Evolutionary conservation across 2,888 invertebrate species (phyloP).

Genomic region (Deroplatys truncata): DNA sequence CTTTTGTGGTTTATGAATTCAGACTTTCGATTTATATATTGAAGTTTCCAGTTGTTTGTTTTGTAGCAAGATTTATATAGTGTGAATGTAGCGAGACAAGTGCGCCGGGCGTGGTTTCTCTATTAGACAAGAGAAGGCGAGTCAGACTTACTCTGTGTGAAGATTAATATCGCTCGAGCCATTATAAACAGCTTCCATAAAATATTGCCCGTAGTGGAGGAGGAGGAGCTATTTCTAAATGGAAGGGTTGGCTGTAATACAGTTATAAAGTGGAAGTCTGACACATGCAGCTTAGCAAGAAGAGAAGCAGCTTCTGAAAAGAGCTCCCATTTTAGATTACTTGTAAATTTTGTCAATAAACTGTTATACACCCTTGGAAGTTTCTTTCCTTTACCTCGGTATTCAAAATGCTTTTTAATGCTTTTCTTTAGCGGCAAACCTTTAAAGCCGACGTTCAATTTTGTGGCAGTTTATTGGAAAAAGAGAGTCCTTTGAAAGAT

Average conservation of each 20-base stretch:
- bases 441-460: too few relatives aligned
- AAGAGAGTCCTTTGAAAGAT: too few relatives aligned
- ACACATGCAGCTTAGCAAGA: background rate
- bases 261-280: constrained; percentile 1
- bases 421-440: too few relatives aligned
- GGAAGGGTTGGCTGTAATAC: background rate
- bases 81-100: background rate
- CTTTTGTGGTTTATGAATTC: background rate
- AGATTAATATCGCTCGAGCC: constrained; percentile 9
- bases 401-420: too few relatives aligned
- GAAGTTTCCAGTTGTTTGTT: background rate
- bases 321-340: background rate
- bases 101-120: background rate
- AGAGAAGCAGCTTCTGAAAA: too few relatives aligned
- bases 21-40: background rate
- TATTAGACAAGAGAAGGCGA: background rate
- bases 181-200: constrained; percentile 12
- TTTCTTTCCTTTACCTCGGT: too few relatives aligned
- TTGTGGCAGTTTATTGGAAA: too few relatives aligned
- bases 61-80: background rate
- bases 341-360: constrained; percentile 9
- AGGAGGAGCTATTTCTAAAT: background rate
- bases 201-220: background rate
- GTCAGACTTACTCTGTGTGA: background rate
- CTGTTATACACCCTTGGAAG: background rate